Evolutionary conservation across 2,888 invertebrate genomes (phyloP).

Genomic region (Megamerina dolium): DNA sequence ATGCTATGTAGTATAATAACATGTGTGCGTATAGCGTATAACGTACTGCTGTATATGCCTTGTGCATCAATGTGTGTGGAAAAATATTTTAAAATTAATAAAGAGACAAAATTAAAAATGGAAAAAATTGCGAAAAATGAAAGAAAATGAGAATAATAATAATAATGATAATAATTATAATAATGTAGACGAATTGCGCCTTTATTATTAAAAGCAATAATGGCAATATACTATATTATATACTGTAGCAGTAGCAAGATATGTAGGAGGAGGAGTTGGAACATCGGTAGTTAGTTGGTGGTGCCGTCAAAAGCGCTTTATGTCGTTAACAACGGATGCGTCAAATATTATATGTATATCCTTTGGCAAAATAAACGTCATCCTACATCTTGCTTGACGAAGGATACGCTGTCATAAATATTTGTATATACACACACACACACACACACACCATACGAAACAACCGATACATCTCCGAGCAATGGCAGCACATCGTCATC

Average conservation of each 20-base stretch:
- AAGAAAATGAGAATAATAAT: neutral
- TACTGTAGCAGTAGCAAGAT: too few species aligned
- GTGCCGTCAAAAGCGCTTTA: too few species aligned
- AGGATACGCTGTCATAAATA: constrained; percentile 1
- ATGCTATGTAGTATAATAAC: too few species aligned
- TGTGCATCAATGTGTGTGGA: too few species aligned
- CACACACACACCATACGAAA: neutral
- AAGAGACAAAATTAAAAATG: constrained; percentile 12
- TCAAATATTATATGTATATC: too few species aligned
- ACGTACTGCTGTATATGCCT: neutral
- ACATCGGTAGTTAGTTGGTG: too few species aligned
- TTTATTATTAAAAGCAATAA: too few species aligned
- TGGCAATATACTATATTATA: too few species aligned
- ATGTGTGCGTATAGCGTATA: neutral
- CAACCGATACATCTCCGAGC: neutral
- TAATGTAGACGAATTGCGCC: too few species aligned
- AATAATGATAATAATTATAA: neutral
- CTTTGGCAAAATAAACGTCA: constrained; percentile 3
- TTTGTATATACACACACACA: neutral
- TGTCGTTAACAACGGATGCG: too few species aligned
- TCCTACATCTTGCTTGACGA: constrained; percentile 1
- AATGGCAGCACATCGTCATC: neutral
- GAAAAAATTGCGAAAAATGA: neutral
- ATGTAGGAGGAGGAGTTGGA: too few species aligned
- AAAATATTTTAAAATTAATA: constrained; percentile 10